Evolutionary conservation across 1,140 invertebrate genomes (phyloP), one percentile per base, ranked within the genome.

Genomic region (Pectinophora gossypiella): DNA sequence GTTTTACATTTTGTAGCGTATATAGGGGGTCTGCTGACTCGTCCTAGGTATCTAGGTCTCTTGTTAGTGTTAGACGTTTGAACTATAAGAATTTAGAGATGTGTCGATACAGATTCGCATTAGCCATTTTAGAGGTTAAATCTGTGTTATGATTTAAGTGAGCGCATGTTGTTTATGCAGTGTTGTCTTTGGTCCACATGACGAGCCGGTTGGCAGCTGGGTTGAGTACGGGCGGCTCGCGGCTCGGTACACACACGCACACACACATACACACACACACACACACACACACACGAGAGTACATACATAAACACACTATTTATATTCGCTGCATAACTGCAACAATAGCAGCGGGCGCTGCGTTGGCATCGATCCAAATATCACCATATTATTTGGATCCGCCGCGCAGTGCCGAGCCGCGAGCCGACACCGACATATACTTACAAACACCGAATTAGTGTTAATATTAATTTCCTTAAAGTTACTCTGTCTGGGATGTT

Each of bases 91-190:
- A 27, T 59, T 72, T 73, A 73, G 66, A 54, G 54, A 63, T 56
- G 64, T 65, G 64, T 68, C 59, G 40, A 63, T 64, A 60, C 60
- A 38, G 54, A 68, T 62, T 63, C 54, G 59, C 56, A 58, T 74
- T 71, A 71, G 74, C 71, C 74, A 75, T 73, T 73, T 54, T 78
- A 76, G 70, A 72, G 56, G 64, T 67, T 66, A 64, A 59, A 64
- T 66, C 64, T 72, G 72, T 69, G 69, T 77, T 72, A 75, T 72
- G 20, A 44, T 69, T 64, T 68, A 67, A 69, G 50, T 51, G 42
- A 53, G 59, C 49, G 59, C 51, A 35, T 49, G 23, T 19, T n/a
- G n/a, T 42, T 47, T 59, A 16, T 59, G 46, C 38, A 46, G 45
- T 23, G 51, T 44, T 54, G 16, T 16, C 4, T 47, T 51, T 40